Evolutionary conservation across 2,113 vertebrate species (phyloP).

Genomic region (Triplophysa siluroides): DNA sequence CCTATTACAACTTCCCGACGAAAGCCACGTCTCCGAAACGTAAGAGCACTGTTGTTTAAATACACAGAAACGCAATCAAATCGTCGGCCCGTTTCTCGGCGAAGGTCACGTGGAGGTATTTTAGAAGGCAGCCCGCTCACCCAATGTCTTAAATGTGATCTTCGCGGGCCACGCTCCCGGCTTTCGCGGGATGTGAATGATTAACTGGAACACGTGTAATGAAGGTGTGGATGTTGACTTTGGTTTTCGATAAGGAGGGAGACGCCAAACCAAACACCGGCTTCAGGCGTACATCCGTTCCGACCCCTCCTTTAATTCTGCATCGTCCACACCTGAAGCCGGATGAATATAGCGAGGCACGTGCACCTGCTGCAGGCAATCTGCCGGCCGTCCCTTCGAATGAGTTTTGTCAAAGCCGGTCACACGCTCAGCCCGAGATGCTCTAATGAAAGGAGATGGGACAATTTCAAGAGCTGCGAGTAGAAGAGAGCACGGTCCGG

Average conservation of each 20-base stretch:
- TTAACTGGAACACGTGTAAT: constrained; percentile 55
- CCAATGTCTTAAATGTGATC: too few relatives aligned
- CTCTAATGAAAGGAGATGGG: constrained; percentile 99
- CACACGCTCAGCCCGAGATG: constrained; percentile 86
- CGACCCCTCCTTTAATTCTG: too few relatives aligned
- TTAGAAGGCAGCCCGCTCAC: too few relatives aligned
- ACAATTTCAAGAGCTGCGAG: constrained; percentile 96
- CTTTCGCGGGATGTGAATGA: too few relatives aligned
- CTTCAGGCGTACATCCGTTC: too few relatives aligned
- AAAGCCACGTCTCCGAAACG: constrained; percentile 44
- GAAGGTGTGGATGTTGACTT: constrained; percentile 59
- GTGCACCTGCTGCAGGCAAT: constrained; percentile 94
- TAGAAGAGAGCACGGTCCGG: constrained; percentile 88
- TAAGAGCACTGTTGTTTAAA: too few relatives aligned
- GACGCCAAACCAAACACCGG: constrained; percentile 65
- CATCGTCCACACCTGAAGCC: not conserved
- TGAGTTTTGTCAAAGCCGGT: constrained; percentile 99
- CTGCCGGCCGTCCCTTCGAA: constrained; percentile 84
- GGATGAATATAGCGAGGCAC: not conserved
- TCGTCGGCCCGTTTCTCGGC: too few relatives aligned
- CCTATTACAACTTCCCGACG: constrained; percentile 88
- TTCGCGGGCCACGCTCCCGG: too few relatives aligned
- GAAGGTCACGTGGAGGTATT: too few relatives aligned
- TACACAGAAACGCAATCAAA: too few relatives aligned
- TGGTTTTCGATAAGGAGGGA: constrained; percentile 64